Base-by-base conservation (phyloP, 2,888 invertebrate genomes). In the Tetramorium bicarinatum region DNA sequence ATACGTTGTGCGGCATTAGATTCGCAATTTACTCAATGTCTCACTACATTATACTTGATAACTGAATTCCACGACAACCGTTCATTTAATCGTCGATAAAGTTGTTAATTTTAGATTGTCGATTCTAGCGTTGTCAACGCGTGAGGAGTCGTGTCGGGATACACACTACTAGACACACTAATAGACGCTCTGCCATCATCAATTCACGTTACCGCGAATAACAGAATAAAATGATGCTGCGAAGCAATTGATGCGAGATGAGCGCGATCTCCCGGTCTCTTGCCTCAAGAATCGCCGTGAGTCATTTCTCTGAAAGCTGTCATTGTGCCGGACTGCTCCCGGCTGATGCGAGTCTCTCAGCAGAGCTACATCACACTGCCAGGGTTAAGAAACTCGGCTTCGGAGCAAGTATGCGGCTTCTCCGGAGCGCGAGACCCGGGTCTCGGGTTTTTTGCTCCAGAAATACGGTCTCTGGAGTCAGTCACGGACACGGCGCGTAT, bases 401-500 rank as follows among this genome's bases (percentile, higher is more conserved):
- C 85, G 75, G 77, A 76, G 84, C 69, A 75, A 72, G 86, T 80
- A 67, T 62, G 61, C 64, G 79, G 80, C 79, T 88, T 79, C 75
- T 84, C 80, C 76, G 67, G 71, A 49, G 81, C 74, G 69, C 80
- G 72, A 34, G 29, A 72, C 41, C 56, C 79, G 83, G 44, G 72
- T 61, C 62, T 52, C 47, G 71, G 34, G 86, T 92, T 92, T 92
- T 92, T 92, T 92, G 89, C 91, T 89, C 92, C 89, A 92, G 91
- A 92, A 92, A 91, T 91, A 91, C 89, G 87, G 88, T 85, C 88
- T 88, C 91, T 88, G 89, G 89, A 91, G 91, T 92, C 91, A 91
- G 91, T 92, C 91, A 92, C 87, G 90, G 89, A 86, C 89, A 85
- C 75, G 84, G 81, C 80, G 75, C 84, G 86, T 86, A 85, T 75